Conservation (phyloP, 2,113 vertebrate genomes). For the Hystrix brachyura region DNA sequence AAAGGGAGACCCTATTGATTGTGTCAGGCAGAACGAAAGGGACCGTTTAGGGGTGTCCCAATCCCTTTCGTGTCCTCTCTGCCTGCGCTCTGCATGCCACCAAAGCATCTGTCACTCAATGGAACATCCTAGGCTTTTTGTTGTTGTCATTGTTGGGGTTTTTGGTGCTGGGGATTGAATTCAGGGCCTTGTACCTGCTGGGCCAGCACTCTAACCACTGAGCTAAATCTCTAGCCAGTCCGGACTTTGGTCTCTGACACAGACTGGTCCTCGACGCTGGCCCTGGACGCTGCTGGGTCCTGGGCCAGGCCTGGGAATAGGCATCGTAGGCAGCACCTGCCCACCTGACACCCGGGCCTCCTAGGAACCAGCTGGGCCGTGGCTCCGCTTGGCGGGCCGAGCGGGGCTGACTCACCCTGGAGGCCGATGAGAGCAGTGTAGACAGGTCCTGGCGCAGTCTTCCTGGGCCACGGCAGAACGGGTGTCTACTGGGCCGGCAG, state of each 20-base stretch:
- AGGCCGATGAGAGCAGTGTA: rapidly evolving
- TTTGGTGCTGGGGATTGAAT: no score
- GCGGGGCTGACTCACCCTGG: background rate
- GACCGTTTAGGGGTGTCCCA: background rate
- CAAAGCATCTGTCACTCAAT: background rate
- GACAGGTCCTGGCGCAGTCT: background rate
- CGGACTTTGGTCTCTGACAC: background rate
- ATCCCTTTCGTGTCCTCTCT: background rate
- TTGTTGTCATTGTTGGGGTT: no score
- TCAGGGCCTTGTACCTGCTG: no score
- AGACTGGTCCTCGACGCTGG: background rate
- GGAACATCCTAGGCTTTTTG: background rate
- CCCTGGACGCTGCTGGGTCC: background rate
- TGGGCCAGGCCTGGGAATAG: background rate
- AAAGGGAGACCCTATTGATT: background rate
- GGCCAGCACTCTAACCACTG: no score
- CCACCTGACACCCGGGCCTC: rapidly evolving
- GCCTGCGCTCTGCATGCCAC: background rate
- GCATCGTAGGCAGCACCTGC: background rate
- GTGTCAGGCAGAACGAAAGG: background rate
- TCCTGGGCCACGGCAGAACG: rapidly evolving
- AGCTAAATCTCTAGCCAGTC: no score
- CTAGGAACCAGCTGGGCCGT: rapidly evolving
- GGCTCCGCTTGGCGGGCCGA: background rate
- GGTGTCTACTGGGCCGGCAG: rapidly evolving